Evolutionary conservation across 1,140 invertebrate species (phyloP), one percentile per base, ranked within the genome.

Genomic region (Bactericera cockerelli): DNA sequence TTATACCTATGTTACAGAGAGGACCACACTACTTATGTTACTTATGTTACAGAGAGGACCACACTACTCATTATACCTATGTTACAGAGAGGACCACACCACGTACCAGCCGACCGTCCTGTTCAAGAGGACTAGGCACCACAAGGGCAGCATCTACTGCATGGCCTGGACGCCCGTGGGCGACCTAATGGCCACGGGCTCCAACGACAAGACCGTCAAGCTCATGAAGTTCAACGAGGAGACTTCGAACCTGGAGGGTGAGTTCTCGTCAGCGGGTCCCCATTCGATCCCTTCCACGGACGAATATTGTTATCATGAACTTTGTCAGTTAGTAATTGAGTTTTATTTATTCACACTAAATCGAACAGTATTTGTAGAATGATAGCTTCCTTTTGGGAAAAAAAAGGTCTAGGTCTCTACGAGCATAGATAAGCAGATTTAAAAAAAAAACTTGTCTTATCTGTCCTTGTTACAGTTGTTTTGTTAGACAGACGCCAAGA

Each of bases 131-230:
- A 89, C 87, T 54, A 96, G 96, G 71, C 94, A 98, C 67, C 96
- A 99, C 73, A 95, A 97, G 72, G 96, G 96, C 2, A 97, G 93
- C 39, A 96, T 99, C 67, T 98, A 98, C 73, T 98, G 94, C 70
- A 77, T 94, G 60, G 88, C 89, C 2, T 99, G 95, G 93, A 97
- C 90, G 60, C 85, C 89, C 1, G 82, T 87, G 39, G 96, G 96
- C 0, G 89, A 98, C 67, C 75, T 99, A 0, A 82, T 99, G 68
- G 97, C 96, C 0, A 98, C 95, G 0, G 96, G 96, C 26, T 98
- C 93, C 56, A 99, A 99, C 69, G 96, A 99, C 73, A 99, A 99
- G 73, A 95, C 91, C 1, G 89, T 99, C 26, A 96, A 97, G 71
- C 74, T 99, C 57, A 93, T 96, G 83, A 75, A 84, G 62, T 98